Percentiles rank a stretch among this genome's conserved stretches.
Evolutionary conservation across 2,888 invertebrate species (phyloP).

Genomic region (Psylliodes chrysocephalus): DNA sequence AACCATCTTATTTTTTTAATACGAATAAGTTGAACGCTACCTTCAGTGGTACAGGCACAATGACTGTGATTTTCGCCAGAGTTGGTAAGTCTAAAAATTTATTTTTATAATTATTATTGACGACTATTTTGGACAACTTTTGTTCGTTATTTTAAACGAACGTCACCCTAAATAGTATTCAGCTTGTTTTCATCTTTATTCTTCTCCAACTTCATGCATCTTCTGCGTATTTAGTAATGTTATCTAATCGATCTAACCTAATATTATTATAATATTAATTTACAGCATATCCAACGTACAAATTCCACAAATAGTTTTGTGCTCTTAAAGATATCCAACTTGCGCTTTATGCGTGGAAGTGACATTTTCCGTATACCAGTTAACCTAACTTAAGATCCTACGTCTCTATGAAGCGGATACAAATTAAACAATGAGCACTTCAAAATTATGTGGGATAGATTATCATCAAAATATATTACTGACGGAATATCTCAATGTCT

Average conservation of each 20-base stretch:
- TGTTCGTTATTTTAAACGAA: too few relatives aligned
- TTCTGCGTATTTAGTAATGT: too few relatives aligned
- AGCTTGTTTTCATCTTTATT: too few relatives aligned
- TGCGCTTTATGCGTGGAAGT: conserved; percentile 41
- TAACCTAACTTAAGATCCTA: conserved; percentile 24
- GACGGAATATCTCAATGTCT: conserved; percentile 29
- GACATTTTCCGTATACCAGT: conserved; percentile 45
- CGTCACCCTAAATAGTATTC: too few relatives aligned
- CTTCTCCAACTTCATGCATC: too few relatives aligned
- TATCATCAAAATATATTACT: conserved; percentile 37
- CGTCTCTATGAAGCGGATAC: conserved; percentile 43
- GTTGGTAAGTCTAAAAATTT: conserved; percentile 44
- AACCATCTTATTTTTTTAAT: conserved; percentile 42
- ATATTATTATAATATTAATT: neutral
- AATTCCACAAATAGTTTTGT: conserved; percentile 32
- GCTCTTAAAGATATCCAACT: conserved; percentile 41
- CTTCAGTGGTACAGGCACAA: conserved; percentile 38
- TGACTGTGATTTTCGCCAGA: conserved; percentile 40
- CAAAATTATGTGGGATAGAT: conserved; percentile 44
- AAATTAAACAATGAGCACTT: conserved; percentile 43
- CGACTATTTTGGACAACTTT: too few relatives aligned
- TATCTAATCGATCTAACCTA: too few relatives aligned
- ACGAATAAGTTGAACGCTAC: conserved; percentile 34
- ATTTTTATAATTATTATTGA: too few relatives aligned
- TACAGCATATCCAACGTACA: conserved; percentile 43